phyloP scores from a whole-genome alignment of 2,113 vertebrate species.

The Eleginops maclovinus region DNA sequence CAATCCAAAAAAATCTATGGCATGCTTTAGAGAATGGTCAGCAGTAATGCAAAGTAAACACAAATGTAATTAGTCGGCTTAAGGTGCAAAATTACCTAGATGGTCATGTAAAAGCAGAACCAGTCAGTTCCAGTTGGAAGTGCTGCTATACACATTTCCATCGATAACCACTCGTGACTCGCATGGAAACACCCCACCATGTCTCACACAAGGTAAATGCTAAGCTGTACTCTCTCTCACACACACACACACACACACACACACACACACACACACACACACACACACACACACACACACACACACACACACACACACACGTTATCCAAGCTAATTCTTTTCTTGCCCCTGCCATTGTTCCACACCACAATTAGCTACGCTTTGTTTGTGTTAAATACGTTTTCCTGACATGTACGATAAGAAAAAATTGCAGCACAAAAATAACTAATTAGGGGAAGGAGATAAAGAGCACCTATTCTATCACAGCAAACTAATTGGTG shows the following conservation, averaged over 20 bases:
- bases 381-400: slow-evolving; percentile 73
- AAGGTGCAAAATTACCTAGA: not conserved
- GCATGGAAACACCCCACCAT: not conserved
- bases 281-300: not conserved
- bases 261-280: not conserved
- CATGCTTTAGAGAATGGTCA: not conserved
- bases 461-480: slow-evolving; percentile 59
- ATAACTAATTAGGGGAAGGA: slow-evolving; percentile 69
- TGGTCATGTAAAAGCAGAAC: slow-evolving; percentile 6
- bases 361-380: slow-evolving; percentile 70
- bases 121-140: not conserved
- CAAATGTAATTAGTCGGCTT: slow-evolving; percentile 6
- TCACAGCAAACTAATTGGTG: slow-evolving; percentile 65
- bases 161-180: not conserved
- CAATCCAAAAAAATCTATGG: slow-evolving; percentile 6
- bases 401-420: slow-evolving; percentile 77
- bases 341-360: slow-evolving; percentile 60
- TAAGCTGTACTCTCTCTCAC: too few relatives aligned
- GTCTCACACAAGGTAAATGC: not conserved
- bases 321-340: slow-evolving; percentile 57
- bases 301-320: not conserved
- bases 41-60: slow-evolving; percentile 19
- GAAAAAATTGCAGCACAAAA: slow-evolving; percentile 73
- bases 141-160: not conserved
- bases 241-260: not conserved